Base-by-base conservation (phyloP, 2,888 invertebrate species). In the Listrodromus nycthemerus region DNA sequence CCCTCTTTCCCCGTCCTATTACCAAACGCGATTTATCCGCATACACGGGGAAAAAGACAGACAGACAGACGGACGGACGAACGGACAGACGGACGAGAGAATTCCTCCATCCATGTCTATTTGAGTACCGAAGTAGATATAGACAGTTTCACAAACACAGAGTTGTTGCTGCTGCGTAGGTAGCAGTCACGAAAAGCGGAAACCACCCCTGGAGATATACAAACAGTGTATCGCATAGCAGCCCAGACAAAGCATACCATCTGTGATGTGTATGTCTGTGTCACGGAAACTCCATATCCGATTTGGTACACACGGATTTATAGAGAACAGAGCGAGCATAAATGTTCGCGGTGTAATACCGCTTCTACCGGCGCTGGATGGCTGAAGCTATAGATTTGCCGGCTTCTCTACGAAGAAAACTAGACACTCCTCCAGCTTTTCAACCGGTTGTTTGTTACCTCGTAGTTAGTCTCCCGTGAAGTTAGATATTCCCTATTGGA, bases 21-120 rank as follows among this genome's bases (percentile, higher is more conserved):
- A 71, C 76, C 24, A 58, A 76, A 70, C 65, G 45, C 74, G 69
- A 81, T 84, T 78, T 70, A 81, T 78, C 65, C 73, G 50, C 80
- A 77, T 65, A 41, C 37, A 71, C 58, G 5, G 61, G 33, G 6
- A 79, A 45, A 77, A 21, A 73, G 50, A 73, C n/a, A 70, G 13
- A 82, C 63, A 50, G 24, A 76, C 61, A 58, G 52, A 74, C 65
- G 45, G 21, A 73, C 61, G 67, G 61, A 74, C 21, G 63, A 52
- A 73, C 13, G 66, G n/a, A 78, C 69, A 27, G 37, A 76, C 69
- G 77, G 37, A 70, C 77, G 70, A 78, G 78, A 80, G 82, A 82
- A 82, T 80, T 74, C 67, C 80, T 78, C 83, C 66, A 81, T 85
- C 80, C 77, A 79, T 82, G 82, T 84, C 81, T 75, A 84, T 84